A percentile compares a stretch with the other conserved stretches of the same genome.
These are phyloP conservation scores for Pandemis corylana DNA, from an alignment of 2,888 invertebrate species.

Conservation along the genomic window DNA sequence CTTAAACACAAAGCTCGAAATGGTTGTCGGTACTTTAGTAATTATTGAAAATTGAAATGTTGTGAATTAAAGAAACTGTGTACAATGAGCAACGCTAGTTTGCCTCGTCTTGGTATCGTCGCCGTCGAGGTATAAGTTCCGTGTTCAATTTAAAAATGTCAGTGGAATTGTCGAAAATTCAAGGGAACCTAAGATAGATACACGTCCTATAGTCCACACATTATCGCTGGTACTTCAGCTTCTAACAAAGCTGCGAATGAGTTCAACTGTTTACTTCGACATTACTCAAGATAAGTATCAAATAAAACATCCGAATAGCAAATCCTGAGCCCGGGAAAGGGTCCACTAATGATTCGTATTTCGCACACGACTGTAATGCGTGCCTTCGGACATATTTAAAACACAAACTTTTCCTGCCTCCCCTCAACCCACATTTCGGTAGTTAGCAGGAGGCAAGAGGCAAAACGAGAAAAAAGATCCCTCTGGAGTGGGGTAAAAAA, in stretches of 20 bases:
- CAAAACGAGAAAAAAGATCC: constrained; percentile 71
- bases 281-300: constrained; percentile 38
- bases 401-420: constrained; percentile 76
- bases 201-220: not conserved
- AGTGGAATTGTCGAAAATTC: not conserved
- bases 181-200: not conserved
- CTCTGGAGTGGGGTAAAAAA: constrained; percentile 84
- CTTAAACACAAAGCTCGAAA: no score
- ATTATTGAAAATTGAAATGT: no score
- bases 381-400: constrained; percentile 84
- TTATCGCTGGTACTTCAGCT: not conserved
- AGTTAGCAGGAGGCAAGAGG: constrained; percentile 69
- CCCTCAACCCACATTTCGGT: constrained; percentile 75
- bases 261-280: constrained; percentile 8
- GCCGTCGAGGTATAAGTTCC: no score
- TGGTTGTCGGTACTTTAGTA: no score
- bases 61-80: no score
- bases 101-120: no score
- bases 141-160: no score
- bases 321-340: constrained; percentile 49
- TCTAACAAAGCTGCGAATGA: constrained; percentile 15
- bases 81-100: no score
- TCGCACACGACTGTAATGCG: constrained; percentile 78
- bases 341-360: constrained; percentile 77
- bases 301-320: constrained; percentile 38